A percentile compares a stretch with the other conserved stretches of the same genome.
phyloP scores from a whole-genome alignment of 2,797 vertebrate species.

The Typhlichthys eigenmanni region DNA sequence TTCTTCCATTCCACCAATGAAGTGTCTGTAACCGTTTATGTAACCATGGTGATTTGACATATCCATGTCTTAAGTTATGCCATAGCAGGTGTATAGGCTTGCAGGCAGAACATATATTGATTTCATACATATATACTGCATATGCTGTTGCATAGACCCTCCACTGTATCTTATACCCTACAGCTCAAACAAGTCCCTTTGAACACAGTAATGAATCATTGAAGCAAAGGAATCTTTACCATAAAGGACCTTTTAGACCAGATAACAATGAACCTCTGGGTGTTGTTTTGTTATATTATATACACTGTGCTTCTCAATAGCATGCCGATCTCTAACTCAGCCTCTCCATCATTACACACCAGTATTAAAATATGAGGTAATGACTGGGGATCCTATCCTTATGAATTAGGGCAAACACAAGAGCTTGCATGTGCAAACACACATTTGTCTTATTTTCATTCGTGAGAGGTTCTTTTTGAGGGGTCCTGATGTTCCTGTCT shows the following conservation, averaged over 20 bases:
- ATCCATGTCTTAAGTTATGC: not conserved
- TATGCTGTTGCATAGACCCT: constrained; percentile 16
- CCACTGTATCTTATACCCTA: not conserved
- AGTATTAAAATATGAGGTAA: not conserved
- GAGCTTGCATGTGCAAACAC: not conserved
- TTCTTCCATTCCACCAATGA: not conserved
- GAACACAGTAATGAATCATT: constrained; percentile 39
- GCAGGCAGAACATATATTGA: constrained; percentile 6
- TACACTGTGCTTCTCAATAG: constrained; percentile 6
- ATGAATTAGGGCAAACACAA: not conserved
- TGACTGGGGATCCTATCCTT: not conserved
- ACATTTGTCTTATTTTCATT: not conserved
- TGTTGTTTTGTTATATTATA: constrained; percentile 18
- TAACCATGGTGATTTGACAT: constrained; percentile 19
- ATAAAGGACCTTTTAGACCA: constrained; percentile 22
- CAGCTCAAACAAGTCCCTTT: too few species aligned
- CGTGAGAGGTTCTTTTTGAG: not conserved
- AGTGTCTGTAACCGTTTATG: constrained; percentile 2
- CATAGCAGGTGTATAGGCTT: not conserved
- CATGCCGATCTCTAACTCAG: not conserved
- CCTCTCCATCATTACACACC: constrained; percentile 9
- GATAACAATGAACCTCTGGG: constrained; percentile 20
- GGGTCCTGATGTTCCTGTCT: constrained; percentile 35
- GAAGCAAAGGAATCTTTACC: constrained; percentile 24
- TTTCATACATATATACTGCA: constrained; percentile 10